These are phyloP conservation scores for Drosophila rhopaloa DNA, from an alignment of 1,140 invertebrate species.

Conservation along the genomic window DNA sequence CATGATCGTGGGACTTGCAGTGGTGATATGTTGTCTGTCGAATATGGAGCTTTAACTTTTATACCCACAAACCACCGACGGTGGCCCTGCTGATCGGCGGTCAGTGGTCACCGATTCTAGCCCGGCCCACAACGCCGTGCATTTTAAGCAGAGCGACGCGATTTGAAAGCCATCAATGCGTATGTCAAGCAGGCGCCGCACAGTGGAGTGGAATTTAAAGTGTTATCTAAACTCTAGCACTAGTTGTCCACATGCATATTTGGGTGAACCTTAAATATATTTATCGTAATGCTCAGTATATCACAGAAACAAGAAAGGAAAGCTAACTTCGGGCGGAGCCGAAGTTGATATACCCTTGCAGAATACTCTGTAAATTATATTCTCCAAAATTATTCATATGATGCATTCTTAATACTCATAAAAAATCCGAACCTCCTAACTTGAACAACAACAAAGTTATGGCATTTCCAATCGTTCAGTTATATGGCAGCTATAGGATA, in stretches of 20 bases:
- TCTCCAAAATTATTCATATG: no score
- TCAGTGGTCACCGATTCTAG: constrained; percentile 58
- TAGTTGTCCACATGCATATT: constrained; percentile 7
- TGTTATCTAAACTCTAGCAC: constrained; percentile 29
- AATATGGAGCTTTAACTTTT: constrained; percentile 70
- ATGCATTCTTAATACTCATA: no score
- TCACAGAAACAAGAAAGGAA: no score
- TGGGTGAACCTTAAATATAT: constrained; percentile 12
- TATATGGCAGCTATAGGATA: no score
- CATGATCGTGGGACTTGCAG: constrained; percentile 67
- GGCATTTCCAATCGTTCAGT: no score
- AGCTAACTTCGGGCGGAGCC: no score
- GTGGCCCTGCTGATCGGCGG: constrained; percentile 44
- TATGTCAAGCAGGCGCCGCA: constrained; percentile 67
- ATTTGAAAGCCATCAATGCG: constrained; percentile 56
- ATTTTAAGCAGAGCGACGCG: constrained; percentile 63
- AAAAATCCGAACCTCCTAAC: no score
- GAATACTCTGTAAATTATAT: no score
- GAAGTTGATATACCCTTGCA: no score
- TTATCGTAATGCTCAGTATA: not conserved
- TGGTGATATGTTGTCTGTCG: constrained; percentile 49
- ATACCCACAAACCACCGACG: constrained; percentile 26
- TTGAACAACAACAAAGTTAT: no score
- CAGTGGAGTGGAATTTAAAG: constrained; percentile 52
- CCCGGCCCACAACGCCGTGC: constrained; percentile 37